These are phyloP conservation scores for Meandrina meandrites DNA, from an alignment of 92 coral and sea anemone species.

Conservation along the genomic window DNA sequence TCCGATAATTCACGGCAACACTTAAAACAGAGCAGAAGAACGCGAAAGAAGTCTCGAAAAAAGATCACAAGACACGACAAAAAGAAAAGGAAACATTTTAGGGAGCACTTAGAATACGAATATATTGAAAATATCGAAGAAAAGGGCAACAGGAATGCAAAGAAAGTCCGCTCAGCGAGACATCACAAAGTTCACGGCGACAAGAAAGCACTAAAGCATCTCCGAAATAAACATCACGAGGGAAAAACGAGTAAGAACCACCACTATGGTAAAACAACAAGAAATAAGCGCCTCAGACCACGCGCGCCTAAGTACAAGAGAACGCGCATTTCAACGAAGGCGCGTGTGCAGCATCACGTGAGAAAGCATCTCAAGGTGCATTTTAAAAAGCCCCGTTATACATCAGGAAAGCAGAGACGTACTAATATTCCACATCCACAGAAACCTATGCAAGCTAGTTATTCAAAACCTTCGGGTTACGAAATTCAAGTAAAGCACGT, in stretches of 20 bases:
- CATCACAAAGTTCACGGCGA: neutral
- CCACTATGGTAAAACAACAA: neutral
- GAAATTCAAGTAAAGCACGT: neutral
- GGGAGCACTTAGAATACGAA: neutral
- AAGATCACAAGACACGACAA: conserved; percentile 13
- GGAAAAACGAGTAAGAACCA: neutral
- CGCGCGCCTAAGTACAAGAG: neutral
- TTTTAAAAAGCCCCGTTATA: neutral
- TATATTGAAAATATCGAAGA: conserved; percentile 1
- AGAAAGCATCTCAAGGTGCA: conserved; percentile 2
- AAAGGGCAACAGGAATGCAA: neutral
- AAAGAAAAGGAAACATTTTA: neutral
- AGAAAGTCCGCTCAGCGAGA: conserved; percentile 7
- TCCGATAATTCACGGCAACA: neutral
- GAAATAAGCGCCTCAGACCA: neutral
- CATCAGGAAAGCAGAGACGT: neutral
- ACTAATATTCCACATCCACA: neutral
- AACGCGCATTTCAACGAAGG: neutral
- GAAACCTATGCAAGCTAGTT: neutral
- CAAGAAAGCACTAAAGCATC: neutral
- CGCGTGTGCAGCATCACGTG: neutral
- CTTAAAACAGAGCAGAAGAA: neutral
- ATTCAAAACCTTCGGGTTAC: neutral
- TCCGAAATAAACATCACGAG: neutral
- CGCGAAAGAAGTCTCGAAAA: conserved; percentile 18